Conservation (phyloP, 64 coral and sea anemone genomes). For the Platygyra sinensis region DNA sequence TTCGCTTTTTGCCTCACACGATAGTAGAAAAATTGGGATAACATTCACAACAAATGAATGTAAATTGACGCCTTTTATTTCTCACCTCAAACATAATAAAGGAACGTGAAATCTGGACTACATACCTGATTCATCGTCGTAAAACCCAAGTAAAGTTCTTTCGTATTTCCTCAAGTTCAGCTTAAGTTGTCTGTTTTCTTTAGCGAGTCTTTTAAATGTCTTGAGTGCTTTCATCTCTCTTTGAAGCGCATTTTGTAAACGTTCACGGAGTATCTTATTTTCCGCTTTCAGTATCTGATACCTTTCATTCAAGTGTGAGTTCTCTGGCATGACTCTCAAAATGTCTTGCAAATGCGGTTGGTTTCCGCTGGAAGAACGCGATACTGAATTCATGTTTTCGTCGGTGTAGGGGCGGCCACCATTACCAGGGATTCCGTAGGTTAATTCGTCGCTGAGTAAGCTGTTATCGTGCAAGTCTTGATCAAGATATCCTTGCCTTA, state of each 20-base stretch:
- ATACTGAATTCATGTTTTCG: constrained; percentile 66
- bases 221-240: constrained; percentile 97
- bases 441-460: neutral
- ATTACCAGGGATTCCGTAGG: constrained; percentile 9
- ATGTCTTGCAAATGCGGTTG: constrained; percentile 24
- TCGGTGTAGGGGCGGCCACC: constrained; percentile 37
- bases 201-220: constrained; percentile 92
- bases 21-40: neutral
- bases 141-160: constrained; percentile 81
- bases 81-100: too few species aligned
- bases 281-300: constrained; percentile 92
- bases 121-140: constrained; percentile 87
- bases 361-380: constrained; percentile 6
- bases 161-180: constrained; percentile 86
- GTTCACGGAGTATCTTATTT: constrained; percentile 94
- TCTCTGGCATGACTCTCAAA: constrained; percentile 43
- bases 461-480: neutral
- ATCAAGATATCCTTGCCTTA: neutral
- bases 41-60: neutral
- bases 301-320: constrained; percentile 70
- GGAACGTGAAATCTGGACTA: neutral
- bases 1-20: neutral
- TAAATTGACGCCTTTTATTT: too few species aligned
- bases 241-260: constrained; percentile 93
- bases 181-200: constrained; percentile 90